Base-by-base conservation (phyloP, 2,113 vertebrate genomes). In the Microtus richardsoni region DNA sequence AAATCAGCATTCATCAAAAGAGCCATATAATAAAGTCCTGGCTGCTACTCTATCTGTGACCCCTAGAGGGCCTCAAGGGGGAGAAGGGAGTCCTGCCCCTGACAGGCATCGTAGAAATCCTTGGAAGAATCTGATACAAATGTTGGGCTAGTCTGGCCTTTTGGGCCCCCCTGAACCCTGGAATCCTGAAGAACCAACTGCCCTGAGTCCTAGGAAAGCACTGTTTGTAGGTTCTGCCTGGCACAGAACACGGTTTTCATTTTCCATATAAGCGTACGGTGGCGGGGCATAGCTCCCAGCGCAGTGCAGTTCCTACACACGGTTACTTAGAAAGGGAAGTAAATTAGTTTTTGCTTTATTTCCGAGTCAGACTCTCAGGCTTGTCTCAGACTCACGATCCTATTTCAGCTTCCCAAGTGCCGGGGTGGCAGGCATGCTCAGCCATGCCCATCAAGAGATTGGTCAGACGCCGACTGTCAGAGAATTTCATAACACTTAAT, bases 271-370 rank as follows among this genome's bases (percentile, higher is more conserved):
- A 49, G 68, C 39, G 47, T 16, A 64, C 26, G 21, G n/a, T 54
- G 68, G 52, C 54, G 91, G 47, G 2, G 17, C 49, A 78, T n/a
- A 39, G 71, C 77, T 80, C 78, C 73, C 62, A 1, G 41, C n/a
- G 52, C 12, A 44, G 28, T 19, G 22, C 26, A 33, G 89, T 97
- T 80, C 39, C 64, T 66, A 80, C 60, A 74, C 80, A 80, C 24
- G 68, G 66, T 89, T 80, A 54, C 79, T 80, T n/a, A 19, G 70
- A 86, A 92, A 94, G n/a, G 4, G 86, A 95, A 70, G 91, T 30
- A 62, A 84, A 91, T 89, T 6, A n/a, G 68, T 19, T 74, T 64
- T 58, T 88, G 24, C 54, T 54, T 54, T 73, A 14, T 73, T 88
- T 86, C 54, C 28, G 36, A 88, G 36, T 39, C 33, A 30, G 36